Evolutionary conservation across 2,888 invertebrate species (phyloP).

Genomic region (Ferrisia virgata): DNA sequence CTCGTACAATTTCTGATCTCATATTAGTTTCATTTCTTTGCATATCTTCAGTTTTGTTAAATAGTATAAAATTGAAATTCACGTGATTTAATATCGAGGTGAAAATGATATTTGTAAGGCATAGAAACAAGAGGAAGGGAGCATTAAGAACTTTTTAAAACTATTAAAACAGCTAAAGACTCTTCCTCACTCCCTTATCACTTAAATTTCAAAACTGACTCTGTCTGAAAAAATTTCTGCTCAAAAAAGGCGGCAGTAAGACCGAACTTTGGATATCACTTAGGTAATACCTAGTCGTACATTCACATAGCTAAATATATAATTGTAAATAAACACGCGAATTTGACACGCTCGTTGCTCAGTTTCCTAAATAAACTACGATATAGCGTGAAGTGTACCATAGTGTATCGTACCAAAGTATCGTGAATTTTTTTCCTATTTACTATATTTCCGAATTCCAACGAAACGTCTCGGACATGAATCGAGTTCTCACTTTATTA

Average conservation of each 20-base stretch:
- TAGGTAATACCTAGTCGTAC: background rate
- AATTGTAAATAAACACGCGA: constrained; percentile 11
- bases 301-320: background rate
- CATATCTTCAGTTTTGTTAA: too few relatives aligned
- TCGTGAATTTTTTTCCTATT: background rate
- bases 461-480: background rate
- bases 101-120: too few relatives aligned
- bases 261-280: background rate
- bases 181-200: too few relatives aligned
- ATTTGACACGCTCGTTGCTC: background rate
- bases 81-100: too few relatives aligned
- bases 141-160: too few relatives aligned
- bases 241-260: background rate
- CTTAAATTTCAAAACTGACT: too few relatives aligned
- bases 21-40: too few relatives aligned
- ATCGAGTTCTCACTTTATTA: background rate
- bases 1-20: too few relatives aligned
- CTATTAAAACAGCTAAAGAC: too few relatives aligned
- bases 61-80: too few relatives aligned
- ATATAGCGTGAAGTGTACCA: background rate
- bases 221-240: too few relatives aligned
- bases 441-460: background rate
- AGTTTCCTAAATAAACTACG: background rate
- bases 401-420: background rate
- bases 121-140: too few relatives aligned